These are phyloP conservation scores for Volucella inflata DNA, from an alignment of 2,888 invertebrate species.

Conservation along the genomic window DNA sequence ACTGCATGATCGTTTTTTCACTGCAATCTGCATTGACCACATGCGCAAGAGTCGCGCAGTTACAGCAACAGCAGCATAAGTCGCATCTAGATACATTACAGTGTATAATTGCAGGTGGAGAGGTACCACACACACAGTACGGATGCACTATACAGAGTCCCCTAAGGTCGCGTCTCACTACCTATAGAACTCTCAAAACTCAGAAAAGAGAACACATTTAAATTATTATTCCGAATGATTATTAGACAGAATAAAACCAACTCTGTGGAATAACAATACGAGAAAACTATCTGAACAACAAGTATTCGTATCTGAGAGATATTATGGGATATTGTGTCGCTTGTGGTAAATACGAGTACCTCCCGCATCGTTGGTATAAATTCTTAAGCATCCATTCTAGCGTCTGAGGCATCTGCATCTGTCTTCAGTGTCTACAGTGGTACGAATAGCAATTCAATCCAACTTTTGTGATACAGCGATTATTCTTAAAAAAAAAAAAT, in stretches of 20 bases:
- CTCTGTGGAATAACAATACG: slow-evolving; percentile 46
- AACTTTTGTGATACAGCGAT: slow-evolving; percentile 37
- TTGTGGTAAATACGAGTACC: slow-evolving; percentile 57
- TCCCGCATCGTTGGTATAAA: slow-evolving; percentile 67
- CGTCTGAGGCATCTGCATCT: slow-evolving; percentile 15
- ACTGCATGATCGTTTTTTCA: slow-evolving; percentile 73
- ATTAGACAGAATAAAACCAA: slow-evolving; percentile 66
- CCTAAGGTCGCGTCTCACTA: not conserved
- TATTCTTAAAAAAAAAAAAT: slow-evolving; percentile 57
- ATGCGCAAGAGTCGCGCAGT: slow-evolving; percentile 34
- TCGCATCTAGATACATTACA: slow-evolving; percentile 48
- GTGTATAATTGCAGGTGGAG: slow-evolving; percentile 73
- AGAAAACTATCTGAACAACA: slow-evolving; percentile 53
- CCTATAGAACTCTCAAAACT: not conserved
- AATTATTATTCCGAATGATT: slow-evolving; percentile 75
- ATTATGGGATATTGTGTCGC: slow-evolving; percentile 43
- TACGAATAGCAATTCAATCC: slow-evolving; percentile 10
- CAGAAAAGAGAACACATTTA: slow-evolving; percentile 57
- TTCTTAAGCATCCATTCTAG: slow-evolving; percentile 9
- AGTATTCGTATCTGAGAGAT: slow-evolving; percentile 20
- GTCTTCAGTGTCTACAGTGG: not conserved
- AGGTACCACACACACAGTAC: slow-evolving; percentile 46
- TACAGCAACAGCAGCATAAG: slow-evolving; percentile 17
- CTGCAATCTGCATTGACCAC: slow-evolving; percentile 47
- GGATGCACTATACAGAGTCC: slow-evolving; percentile 1